phyloP scores from a whole-genome alignment of 1,140 invertebrate genomes.

The Gryllus bimaculatus region DNA sequence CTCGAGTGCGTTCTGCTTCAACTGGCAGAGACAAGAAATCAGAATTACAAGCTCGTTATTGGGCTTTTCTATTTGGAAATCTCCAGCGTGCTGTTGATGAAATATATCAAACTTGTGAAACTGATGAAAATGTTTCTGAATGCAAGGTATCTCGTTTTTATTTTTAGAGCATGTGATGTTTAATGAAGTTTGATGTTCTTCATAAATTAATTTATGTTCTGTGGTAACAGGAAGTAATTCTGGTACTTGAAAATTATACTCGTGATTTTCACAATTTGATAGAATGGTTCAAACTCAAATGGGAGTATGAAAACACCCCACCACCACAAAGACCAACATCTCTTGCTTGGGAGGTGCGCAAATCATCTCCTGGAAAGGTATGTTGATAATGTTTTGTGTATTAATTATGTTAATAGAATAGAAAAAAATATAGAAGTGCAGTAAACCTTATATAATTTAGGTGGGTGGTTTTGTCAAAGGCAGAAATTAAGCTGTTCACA shows the following conservation, averaged over 20 bases:
- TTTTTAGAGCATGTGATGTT: background rate
- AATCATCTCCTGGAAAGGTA: slow-evolving; percentile 68
- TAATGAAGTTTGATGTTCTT: background rate
- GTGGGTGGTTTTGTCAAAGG: too few relatives aligned
- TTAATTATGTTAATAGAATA: too few relatives aligned
- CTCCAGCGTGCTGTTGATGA: slow-evolving; percentile 77
- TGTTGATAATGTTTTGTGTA: too few relatives aligned
- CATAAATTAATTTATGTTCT: background rate
- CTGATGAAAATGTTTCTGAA: slow-evolving; percentile 50
- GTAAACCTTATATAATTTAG: too few relatives aligned
- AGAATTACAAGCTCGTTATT: slow-evolving; percentile 81
- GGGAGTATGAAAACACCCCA: slow-evolving; percentile 85
- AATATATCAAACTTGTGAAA: slow-evolving; percentile 54
- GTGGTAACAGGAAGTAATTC: slow-evolving; percentile 69
- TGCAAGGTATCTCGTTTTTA: slow-evolving; percentile 41
- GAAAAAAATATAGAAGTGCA: too few relatives aligned
- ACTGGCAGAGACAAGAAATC: slow-evolving; percentile 78
- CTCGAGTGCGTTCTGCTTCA: slow-evolving; percentile 67
- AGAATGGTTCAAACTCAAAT: slow-evolving; percentile 85
- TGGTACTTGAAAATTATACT: slow-evolving; percentile 88
- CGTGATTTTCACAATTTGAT: slow-evolving; percentile 87
- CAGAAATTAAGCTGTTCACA: too few relatives aligned
- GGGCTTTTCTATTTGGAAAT: slow-evolving; percentile 92
- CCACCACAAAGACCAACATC: slow-evolving; percentile 74
- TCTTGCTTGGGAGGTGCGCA: slow-evolving; percentile 88